These are phyloP conservation scores for Noctua pronuba DNA, from an alignment of 2,888 invertebrate species.

Conservation along the genomic window DNA sequence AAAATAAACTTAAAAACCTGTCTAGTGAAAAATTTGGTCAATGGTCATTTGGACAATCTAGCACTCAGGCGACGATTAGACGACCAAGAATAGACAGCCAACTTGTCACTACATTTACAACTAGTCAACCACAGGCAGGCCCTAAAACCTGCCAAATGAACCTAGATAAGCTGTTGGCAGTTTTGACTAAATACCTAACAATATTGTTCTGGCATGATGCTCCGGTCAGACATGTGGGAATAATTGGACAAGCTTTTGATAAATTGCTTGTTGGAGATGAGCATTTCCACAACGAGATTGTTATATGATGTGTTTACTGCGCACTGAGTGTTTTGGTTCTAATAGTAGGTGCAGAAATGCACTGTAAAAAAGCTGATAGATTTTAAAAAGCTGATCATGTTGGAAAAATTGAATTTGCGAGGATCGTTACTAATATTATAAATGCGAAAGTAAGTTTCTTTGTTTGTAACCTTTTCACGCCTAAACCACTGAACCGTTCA, in stretches of 20 bases:
- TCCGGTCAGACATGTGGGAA: conserved; percentile 52
- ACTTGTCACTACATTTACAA: conserved; percentile 16
- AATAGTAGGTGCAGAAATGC: conserved; percentile 8
- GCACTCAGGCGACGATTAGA: too few species aligned
- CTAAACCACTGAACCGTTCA: too few species aligned
- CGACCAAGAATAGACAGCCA: conserved; percentile 8
- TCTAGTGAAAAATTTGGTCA: too few species aligned
- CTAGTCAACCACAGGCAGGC: conserved; percentile 7
- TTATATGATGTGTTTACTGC: conserved; percentile 40
- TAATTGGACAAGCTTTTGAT: conserved; percentile 63
- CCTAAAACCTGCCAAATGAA: conserved; percentile 45
- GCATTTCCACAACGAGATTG: conserved; percentile 34
- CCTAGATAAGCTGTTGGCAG: conserved; percentile 56
- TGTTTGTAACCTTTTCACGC: too few species aligned
- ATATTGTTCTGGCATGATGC: conserved; percentile 55
- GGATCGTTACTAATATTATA: too few species aligned
- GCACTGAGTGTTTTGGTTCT: neutral
- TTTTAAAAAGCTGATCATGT: neutral
- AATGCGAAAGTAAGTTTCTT: too few species aligned
- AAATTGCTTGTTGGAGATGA: conserved; percentile 36
- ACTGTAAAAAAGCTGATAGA: conserved; percentile 7
- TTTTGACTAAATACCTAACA: conserved; percentile 53
- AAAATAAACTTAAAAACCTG: too few species aligned
- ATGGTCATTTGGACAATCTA: too few species aligned
- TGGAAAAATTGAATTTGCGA: neutral